Conservation (phyloP, 2,113 vertebrate genomes). For the Geococcyx californianus region DNA sequence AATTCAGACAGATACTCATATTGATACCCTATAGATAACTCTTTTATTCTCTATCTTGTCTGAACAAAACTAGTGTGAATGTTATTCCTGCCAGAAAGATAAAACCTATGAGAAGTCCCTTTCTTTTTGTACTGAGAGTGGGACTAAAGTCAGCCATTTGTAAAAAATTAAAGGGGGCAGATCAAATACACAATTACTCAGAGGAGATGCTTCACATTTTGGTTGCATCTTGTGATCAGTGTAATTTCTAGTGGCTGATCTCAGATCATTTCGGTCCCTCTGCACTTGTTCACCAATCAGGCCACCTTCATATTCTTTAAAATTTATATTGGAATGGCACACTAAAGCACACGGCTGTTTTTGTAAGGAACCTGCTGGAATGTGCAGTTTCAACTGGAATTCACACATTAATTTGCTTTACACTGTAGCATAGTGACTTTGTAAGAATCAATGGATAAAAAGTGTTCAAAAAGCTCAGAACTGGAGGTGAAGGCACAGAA, state of each 20-base stretch:
- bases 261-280: neutral
- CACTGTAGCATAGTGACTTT: neutral
- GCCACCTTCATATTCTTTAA: neutral
- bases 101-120: neutral
- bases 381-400: neutral
- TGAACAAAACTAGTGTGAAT: neutral
- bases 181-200: neutral
- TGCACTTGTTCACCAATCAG: neutral
- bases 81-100: neutral
- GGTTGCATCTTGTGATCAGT: neutral
- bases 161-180: neutral
- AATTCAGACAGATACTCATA: neutral
- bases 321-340: neutral
- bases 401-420: neutral
- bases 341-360: neutral
- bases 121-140: neutral
- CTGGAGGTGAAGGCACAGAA: neutral
- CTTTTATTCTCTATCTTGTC: neutral
- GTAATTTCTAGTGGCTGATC: neutral
- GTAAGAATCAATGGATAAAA: neutral
- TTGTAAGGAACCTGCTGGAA: neutral
- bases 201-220: neutral
- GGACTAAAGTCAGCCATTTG: neutral
- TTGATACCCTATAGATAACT: neutral
- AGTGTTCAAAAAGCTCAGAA: neutral